Evolutionary conservation across 2,888 invertebrate genomes (phyloP).

Genomic region (Hyalella azteca): DNA sequence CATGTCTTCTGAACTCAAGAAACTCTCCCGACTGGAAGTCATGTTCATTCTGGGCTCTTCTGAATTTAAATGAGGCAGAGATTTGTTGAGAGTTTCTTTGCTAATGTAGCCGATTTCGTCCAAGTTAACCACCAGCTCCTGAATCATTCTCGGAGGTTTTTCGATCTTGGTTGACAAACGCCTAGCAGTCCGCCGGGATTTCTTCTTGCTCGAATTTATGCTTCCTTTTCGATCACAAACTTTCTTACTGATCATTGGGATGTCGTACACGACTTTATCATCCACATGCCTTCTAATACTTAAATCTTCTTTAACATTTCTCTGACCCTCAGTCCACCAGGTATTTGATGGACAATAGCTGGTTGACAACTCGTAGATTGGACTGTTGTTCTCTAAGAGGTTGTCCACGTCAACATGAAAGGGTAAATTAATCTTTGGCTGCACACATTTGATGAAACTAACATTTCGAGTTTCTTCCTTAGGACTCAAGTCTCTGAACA

Average conservation of each 20-base stretch:
- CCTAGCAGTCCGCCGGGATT: background rate
- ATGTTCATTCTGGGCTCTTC: background rate
- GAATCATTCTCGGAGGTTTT: slow-evolving; percentile 22
- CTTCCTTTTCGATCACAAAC: background rate
- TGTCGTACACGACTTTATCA: background rate
- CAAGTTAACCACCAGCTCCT: slow-evolving; percentile 21
- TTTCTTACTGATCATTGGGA: background rate
- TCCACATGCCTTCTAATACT: background rate
- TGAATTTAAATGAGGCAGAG: background rate
- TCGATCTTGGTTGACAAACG: background rate
- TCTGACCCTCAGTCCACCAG: background rate
- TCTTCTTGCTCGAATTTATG: background rate
- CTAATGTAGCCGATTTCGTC: slow-evolving; percentile 35
- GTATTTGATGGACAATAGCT: background rate
- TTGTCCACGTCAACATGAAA: slow-evolving; percentile 18
- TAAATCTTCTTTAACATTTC: background rate
- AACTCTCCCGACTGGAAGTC: background rate
- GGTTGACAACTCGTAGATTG: background rate
- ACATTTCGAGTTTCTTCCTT: background rate
- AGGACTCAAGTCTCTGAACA: slow-evolving; percentile 51
- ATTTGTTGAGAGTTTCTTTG: slow-evolving; percentile 21
- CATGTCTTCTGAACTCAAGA: background rate
- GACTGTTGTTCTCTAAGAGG: background rate
- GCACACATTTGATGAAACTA: slow-evolving; percentile 13
- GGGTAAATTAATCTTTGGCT: background rate